phyloP scores from a whole-genome alignment of 1,140 invertebrate species.

The Drosophila baimaii region DNA sequence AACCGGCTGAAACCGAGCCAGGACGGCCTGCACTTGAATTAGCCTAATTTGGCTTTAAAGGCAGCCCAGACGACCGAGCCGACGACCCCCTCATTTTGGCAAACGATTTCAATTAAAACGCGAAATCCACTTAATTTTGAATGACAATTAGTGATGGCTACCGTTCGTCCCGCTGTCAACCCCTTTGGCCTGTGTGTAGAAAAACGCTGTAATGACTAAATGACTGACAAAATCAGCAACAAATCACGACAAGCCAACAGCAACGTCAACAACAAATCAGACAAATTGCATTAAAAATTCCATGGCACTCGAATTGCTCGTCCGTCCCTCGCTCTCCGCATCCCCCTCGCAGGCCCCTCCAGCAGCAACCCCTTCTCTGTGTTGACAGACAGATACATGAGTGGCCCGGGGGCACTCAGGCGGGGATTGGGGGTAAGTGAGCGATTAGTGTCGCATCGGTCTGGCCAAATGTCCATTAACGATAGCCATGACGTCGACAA shows the following conservation, averaged over 20 bases:
- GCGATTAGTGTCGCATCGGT: constrained; percentile 78
- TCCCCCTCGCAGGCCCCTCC: neutral
- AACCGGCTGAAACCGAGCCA: neutral
- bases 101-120: constrained; percentile 78
- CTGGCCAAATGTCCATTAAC: constrained; percentile 74
- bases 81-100: constrained; percentile 6
- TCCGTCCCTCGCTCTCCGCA: neutral
- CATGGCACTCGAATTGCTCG: constrained; percentile 71
- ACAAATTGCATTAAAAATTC: constrained; percentile 83
- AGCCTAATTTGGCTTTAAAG: constrained; percentile 63
- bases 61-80: constrained; percentile 17
- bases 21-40: constrained; percentile 21
- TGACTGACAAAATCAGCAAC: constrained; percentile 82
- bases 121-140: constrained; percentile 79
- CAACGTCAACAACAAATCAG: constrained; percentile 81
- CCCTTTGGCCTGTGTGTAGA: constrained; percentile 29
- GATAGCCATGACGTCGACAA: constrained; percentile 66
- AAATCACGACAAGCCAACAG: constrained; percentile 78
- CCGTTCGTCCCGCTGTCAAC: constrained; percentile 19
- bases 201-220: constrained; percentile 78
- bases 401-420: constrained; percentile 1
- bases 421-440: constrained; percentile 56
- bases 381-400: constrained; percentile 71
- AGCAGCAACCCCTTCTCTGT: constrained; percentile 21
- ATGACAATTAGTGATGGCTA: constrained; percentile 76